phyloP scores from a whole-genome alignment of 2,113 vertebrate species.

The Glaucomys volans region DNA sequence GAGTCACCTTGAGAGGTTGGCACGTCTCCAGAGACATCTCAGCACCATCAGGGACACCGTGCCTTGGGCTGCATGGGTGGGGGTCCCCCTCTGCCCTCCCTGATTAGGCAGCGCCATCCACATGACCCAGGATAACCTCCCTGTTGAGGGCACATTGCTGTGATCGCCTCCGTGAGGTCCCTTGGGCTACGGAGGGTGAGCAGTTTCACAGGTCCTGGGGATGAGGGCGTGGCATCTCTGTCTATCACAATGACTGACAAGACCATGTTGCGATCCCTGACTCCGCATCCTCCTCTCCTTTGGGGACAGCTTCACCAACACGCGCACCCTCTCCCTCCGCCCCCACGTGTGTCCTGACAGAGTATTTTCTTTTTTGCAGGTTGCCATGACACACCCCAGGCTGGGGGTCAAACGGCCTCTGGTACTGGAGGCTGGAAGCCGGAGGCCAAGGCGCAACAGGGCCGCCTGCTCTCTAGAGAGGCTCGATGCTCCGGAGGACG shows the following conservation, averaged over 20 bases:
- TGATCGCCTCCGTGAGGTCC: background rate
- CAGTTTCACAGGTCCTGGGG: background rate
- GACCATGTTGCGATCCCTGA: fast-evolving
- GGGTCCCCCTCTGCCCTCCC: fast-evolving
- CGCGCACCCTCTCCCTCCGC: fast-evolving
- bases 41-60: fast-evolving
- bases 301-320: background rate
- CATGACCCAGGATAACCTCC: background rate
- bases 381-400: fast-evolving
- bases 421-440: too few species aligned
- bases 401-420: background rate
- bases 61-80: fast-evolving
- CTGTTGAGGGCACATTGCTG: background rate
- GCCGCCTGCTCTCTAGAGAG: too few species aligned
- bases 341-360: fast-evolving
- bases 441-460: too few species aligned
- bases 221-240: background rate
- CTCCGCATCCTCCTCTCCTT: fast-evolving
- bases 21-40: fast-evolving
- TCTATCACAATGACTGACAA: fast-evolving
- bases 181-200: background rate
- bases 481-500: too few species aligned
- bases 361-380: fast-evolving
- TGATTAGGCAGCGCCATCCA: too few species aligned
- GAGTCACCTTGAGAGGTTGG: fast-evolving